Conservation (phyloP, 2,113 vertebrate species). For the Alligator sinensis region DNA sequence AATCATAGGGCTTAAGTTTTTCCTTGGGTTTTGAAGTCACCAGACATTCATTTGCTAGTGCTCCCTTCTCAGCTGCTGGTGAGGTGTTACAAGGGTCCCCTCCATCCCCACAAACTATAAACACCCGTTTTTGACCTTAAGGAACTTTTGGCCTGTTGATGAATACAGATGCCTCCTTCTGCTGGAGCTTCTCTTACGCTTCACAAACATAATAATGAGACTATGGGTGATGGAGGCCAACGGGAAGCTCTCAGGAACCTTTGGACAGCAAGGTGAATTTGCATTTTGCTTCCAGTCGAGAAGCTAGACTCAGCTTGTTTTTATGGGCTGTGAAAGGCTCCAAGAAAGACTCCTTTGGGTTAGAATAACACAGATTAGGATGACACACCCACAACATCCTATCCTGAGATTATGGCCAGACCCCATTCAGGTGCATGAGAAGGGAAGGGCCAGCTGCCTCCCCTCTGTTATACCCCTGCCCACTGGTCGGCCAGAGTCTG, state of each 20-base stretch:
- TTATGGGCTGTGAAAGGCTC: neutral
- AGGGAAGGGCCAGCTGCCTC: neutral
- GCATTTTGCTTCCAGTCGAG: neutral
- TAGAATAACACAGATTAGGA: neutral
- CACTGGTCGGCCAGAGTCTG: slow-evolving; percentile 1
- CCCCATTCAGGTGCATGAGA: neutral
- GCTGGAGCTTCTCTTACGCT: neutral
- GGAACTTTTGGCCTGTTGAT: neutral
- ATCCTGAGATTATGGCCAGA: neutral
- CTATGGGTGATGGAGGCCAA: neutral
- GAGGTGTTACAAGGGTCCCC: neutral
- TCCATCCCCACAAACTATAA: neutral
- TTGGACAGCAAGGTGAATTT: neutral
- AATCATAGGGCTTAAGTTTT: neutral
- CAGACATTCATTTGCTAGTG: neutral
- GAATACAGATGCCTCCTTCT: neutral
- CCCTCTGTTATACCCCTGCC: neutral
- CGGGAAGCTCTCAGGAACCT: neutral
- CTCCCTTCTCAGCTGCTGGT: neutral
- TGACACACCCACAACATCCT: neutral
- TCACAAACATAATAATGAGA: neutral
- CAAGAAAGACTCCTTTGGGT: neutral
- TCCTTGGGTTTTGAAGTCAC: neutral
- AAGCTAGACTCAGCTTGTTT: neutral
- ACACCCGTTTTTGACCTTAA: neutral